Evolutionary conservation across 1,140 invertebrate species (phyloP), one percentile per base, ranked within the genome.

Genomic region (Plectrocnemia conspersa): DNA sequence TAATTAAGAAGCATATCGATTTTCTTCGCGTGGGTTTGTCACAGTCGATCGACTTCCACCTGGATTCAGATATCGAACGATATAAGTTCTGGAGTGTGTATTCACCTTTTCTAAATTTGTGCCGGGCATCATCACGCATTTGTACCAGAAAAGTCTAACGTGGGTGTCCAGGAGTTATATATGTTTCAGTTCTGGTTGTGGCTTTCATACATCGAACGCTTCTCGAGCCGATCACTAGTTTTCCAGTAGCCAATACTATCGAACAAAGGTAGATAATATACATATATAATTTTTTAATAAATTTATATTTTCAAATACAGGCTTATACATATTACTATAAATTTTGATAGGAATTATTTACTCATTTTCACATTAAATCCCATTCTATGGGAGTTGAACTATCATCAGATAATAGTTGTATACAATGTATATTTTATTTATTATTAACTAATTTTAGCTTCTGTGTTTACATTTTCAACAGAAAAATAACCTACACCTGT

Each of bases 81-180:
- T n/a, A n/a, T n/a, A n/a, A 48, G 11, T 48, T 32, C 25, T 24
- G 46, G 36, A 48, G 46, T 48, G n/a, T 35, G 33, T 50, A 23
- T 38, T 21, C 33, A 38, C 32, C 47, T 38, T 50, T 18, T 33
- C 47, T 50, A 50, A 50, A 50, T 50, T 32, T 13, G 44, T 15
- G 13, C 13, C 16, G 21, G 29, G 44, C 23, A 23, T 47, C 44
- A 47, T 24, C 23, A 7, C n/a, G n/a, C n/a, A n/a, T 47, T 11
- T 45, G 18, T 23, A 45, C 29, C 46, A 48, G 46, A 48, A 48
- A 36, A 18, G 22, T 50, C 21, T 6, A 21, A 35, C 33, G 47
- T 50, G 33, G 47, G 47, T 18, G 47, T 33, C 9, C 6, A 47
- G 23, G 2, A 22, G 27, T 38, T 50, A 50, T 50, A 50, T 24